These are phyloP conservation scores for Diorhabda elongata DNA, from an alignment of 1,140 invertebrate genomes.

Conservation along the genomic window DNA sequence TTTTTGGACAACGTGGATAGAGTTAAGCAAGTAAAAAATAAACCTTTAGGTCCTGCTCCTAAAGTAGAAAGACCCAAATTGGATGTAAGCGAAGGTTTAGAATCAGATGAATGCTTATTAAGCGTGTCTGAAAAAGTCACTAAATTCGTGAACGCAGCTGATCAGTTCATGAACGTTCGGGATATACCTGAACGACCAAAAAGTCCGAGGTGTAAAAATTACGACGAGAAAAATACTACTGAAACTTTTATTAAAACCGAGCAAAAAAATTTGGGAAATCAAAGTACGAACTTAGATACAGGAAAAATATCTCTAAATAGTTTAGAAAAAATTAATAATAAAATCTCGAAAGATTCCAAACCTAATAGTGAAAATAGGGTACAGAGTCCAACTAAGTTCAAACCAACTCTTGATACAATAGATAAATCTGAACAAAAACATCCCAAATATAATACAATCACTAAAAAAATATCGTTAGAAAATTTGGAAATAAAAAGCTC, in stretches of 20 bases:
- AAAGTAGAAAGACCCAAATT: constrained; percentile 46
- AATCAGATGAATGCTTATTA: constrained; percentile 59
- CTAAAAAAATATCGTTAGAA: background rate
- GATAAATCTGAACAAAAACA: constrained; percentile 8
- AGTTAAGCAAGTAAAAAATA: constrained; percentile 44
- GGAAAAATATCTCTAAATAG: background rate
- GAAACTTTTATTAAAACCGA: background rate
- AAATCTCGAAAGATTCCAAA: constrained; percentile 8
- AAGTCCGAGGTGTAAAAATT: constrained; percentile 35
- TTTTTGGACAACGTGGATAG: constrained; percentile 59
- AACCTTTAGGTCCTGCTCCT: constrained; percentile 41
- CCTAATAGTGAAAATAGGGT: background rate
- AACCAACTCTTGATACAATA: background rate
- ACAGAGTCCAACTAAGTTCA: background rate
- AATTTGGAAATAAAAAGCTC: background rate
- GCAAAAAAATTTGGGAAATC: background rate
- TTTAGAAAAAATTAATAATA: constrained; percentile 43
- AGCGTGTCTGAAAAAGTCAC: constrained; percentile 64
- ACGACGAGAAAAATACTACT: background rate
- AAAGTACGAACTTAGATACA: background rate
- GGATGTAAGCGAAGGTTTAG: constrained; percentile 49
- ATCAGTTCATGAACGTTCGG: constrained; percentile 50
- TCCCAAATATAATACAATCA: constrained; percentile 1
- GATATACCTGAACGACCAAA: constrained; percentile 40
- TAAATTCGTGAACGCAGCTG: constrained; percentile 59